These are phyloP conservation scores for Oreotragus oreotragus DNA, from an alignment of 2,113 vertebrate species.

Conservation along the genomic window DNA sequence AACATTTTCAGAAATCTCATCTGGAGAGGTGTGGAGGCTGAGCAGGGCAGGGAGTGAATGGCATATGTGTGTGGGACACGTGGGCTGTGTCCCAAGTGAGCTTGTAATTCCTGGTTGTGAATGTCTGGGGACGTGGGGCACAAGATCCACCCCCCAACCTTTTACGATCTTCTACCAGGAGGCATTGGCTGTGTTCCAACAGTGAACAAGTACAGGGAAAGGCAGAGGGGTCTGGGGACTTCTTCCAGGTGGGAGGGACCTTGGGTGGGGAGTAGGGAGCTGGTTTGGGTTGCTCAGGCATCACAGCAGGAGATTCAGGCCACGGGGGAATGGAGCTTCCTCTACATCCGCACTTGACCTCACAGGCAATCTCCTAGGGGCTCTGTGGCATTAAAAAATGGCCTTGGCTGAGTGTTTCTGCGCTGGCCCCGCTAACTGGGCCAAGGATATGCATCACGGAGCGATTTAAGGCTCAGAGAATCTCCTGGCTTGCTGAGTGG, in stretches of 20 bases:
- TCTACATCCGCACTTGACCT: rapidly evolving
- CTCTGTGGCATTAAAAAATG: rapidly evolving
- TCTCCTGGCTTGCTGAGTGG: neutral
- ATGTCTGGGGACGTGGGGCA: rapidly evolving
- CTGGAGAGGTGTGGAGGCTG: neutral
- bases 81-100: rapidly evolving
- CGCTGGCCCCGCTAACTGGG: rapidly evolving
- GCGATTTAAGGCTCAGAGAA: rapidly evolving
- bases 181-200: rapidly evolving
- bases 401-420: rapidly evolving
- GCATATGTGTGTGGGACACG: rapidly evolving
- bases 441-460: rapidly evolving
- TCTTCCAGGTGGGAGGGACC: neutral
- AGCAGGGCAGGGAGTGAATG: neutral
- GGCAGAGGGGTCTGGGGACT: rapidly evolving
- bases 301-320: neutral
- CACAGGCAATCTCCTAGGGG: rapidly evolving
- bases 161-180: neutral
- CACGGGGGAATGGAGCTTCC: rapidly evolving
- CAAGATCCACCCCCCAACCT: rapidly evolving
- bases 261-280: rapidly evolving
- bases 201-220: rapidly evolving
- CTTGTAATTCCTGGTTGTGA: neutral
- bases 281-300: rapidly evolving
- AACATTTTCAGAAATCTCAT: neutral